phyloP scores from a whole-genome alignment of 2,888 invertebrate species.

The Octodonta nipae region DNA sequence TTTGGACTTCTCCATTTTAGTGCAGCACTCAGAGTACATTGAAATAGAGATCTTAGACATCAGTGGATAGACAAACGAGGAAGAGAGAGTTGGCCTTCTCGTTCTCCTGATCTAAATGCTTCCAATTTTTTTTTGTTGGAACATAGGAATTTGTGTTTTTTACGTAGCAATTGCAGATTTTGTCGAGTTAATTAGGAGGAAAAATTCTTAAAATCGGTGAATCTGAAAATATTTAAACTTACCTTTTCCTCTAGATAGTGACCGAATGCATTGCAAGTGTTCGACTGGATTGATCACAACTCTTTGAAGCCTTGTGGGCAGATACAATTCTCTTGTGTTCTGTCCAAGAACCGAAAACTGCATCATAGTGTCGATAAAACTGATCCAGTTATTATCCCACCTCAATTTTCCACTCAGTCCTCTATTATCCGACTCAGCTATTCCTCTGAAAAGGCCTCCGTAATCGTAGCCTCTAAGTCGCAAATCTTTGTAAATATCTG shows the following conservation, averaged over 20 bases:
- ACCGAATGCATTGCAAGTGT: conserved; percentile 40
- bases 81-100: no score
- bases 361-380: conserved; percentile 91
- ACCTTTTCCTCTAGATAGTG: conserved; percentile 27
- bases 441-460: conserved; percentile 57
- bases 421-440: conserved; percentile 56
- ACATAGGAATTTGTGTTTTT: no score
- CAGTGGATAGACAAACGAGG: no score
- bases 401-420: conserved; percentile 58
- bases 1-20: no score
- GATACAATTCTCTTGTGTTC: conserved; percentile 63
- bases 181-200: no score
- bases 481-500: conserved; percentile 78
- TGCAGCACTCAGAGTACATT: no score
- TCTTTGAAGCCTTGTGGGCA: conserved; percentile 78
- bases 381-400: conserved; percentile 88
- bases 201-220: no score
- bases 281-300: conserved; percentile 65
- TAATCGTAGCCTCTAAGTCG: conserved; percentile 70
- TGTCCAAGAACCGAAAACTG: conserved; percentile 78
- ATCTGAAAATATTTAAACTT: no score
- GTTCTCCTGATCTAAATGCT: no score
- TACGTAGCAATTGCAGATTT: no score
- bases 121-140: no score
- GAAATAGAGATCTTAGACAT: no score